These are phyloP conservation scores for Homalodisca vitripennis DNA, from an alignment of 1,140 invertebrate genomes.

Conservation along the genomic window DNA sequence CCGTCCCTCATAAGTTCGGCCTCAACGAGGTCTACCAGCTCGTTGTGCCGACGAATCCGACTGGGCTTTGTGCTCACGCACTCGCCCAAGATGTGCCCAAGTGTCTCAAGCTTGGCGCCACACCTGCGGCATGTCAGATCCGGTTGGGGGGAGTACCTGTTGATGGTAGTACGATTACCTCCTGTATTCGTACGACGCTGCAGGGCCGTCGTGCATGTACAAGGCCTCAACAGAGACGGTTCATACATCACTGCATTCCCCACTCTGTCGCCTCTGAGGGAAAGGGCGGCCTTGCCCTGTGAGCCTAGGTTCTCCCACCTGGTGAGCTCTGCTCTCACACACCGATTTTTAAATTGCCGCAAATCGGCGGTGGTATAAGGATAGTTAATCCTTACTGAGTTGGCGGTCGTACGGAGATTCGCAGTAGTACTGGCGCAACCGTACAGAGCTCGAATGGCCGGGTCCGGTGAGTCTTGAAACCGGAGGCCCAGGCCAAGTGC, in stretches of 20 bases:
- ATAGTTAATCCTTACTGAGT: neutral
- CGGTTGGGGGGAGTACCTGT: neutral
- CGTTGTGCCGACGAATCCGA: slow-evolving; percentile 36
- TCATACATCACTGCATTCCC: slow-evolving; percentile 15
- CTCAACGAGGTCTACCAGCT: slow-evolving; percentile 29
- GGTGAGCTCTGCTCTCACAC: slow-evolving; percentile 13
- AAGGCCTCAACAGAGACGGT: slow-evolving; percentile 19
- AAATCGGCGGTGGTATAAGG: slow-evolving; percentile 2
- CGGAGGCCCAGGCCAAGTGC: neutral
- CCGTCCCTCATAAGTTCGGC: neutral
- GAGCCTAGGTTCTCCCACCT: neutral
- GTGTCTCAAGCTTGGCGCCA: slow-evolving; percentile 27
- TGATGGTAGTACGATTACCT: neutral
- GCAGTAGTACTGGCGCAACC: slow-evolving; percentile 19
- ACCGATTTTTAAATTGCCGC: no score
- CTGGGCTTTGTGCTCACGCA: slow-evolving; percentile 29
- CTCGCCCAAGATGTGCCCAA: slow-evolving; percentile 35
- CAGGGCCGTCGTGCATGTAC: slow-evolving; percentile 4
- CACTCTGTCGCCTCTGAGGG: slow-evolving; percentile 16
- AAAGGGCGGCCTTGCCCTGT: slow-evolving; percentile 10
- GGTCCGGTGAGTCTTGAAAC: neutral
- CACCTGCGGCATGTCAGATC: slow-evolving; percentile 29
- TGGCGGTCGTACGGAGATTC: neutral
- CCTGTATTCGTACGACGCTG: slow-evolving; percentile 1
- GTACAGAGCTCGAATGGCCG: neutral